A percentile compares a stretch with the other conserved stretches of the same genome.
phyloP scores from a whole-genome alignment of 2,113 vertebrate species.

The Microtus oregoni region DNA sequence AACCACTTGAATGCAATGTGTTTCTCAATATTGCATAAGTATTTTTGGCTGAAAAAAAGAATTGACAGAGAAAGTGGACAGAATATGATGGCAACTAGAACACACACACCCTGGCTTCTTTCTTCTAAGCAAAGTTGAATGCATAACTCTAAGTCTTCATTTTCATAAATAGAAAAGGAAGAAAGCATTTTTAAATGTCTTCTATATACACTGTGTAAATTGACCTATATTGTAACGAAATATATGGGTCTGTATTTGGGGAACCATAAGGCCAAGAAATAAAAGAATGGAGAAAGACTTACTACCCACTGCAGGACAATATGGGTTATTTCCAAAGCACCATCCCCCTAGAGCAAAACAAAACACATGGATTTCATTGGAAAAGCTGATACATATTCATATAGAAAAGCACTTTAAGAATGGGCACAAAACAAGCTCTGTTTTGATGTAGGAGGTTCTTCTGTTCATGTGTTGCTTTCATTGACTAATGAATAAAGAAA shows the following conservation, averaged over 20 bases:
- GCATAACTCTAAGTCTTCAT: not conserved
- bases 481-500: too few species aligned
- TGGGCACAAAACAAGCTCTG: not conserved
- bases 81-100: not conserved
- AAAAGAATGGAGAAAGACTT: not conserved
- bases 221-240: not conserved
- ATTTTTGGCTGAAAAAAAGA: not conserved
- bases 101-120: not conserved
- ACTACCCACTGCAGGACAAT: not conserved
- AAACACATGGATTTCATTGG: not conserved
- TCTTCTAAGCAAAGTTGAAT: not conserved
- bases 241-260: not conserved
- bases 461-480: too few species aligned
- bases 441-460: not conserved
- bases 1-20: not conserved
- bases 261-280: not conserved
- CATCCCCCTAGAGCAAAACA: not conserved
- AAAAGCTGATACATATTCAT: not conserved
- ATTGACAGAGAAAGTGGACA: too few species aligned
- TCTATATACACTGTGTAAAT: not conserved
- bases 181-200: not conserved
- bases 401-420: not conserved
- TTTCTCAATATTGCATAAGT: not conserved
- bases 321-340: not conserved
- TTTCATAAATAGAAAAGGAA: not conserved